Evolutionary conservation across 2,797 vertebrate species (phyloP).

Genomic region (Pipistrellus pygmaeus): DNA sequence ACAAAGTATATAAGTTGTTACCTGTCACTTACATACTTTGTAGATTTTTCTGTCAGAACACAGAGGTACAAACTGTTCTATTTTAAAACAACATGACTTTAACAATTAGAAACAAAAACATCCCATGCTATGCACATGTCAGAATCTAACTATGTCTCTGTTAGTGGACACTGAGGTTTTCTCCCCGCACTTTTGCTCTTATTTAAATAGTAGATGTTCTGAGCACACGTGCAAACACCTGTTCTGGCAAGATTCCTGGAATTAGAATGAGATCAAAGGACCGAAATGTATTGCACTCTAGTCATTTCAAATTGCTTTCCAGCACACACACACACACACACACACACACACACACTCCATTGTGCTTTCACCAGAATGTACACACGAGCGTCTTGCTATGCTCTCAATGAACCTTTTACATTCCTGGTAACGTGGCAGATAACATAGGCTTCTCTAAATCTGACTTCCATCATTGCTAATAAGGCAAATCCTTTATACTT

Average conservation of each 20-base stretch:
- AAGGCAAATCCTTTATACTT: not conserved
- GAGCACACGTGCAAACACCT: not conserved
- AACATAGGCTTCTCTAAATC: constrained; percentile 3
- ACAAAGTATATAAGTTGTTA: not conserved
- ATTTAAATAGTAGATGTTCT: not conserved
- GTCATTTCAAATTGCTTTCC: constrained; percentile 17
- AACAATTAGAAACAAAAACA: constrained; percentile 2
- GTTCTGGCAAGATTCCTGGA: not conserved
- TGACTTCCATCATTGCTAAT: not conserved
- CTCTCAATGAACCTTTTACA: not conserved
- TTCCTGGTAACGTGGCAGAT: not conserved
- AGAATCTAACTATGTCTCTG: constrained; percentile 25
- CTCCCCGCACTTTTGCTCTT: not conserved
- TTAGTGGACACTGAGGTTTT: not conserved
- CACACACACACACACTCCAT: not conserved
- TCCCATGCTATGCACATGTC: not conserved
- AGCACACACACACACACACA: not conserved
- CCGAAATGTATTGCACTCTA: not conserved
- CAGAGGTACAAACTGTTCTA: not conserved
- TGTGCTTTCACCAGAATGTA: not conserved
- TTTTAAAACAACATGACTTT: constrained; percentile 25
- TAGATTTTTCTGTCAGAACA: not conserved
- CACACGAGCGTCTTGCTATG: not conserved
- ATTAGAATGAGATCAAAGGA: not conserved
- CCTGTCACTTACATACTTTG: not conserved